Evolutionary conservation across 2,797 vertebrate genomes (phyloP).

Genomic region (Gadopsis bispinosus): DNA sequence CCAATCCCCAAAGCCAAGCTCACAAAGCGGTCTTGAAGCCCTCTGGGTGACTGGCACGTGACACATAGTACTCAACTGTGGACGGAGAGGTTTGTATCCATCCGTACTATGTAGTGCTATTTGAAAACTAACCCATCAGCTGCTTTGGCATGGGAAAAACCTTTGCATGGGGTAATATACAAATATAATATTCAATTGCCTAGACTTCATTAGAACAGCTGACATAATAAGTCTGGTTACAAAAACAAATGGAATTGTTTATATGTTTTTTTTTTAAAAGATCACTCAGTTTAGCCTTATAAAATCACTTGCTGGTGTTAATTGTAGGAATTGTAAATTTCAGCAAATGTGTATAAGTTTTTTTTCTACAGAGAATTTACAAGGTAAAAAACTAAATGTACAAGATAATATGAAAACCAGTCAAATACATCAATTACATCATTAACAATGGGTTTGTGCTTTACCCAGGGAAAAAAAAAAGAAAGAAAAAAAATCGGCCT

Average conservation of each 20-base stretch:
- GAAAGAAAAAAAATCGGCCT: conserved; percentile 63
- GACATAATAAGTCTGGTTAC: conserved; percentile 72
- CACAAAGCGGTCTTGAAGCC: conserved; percentile 44
- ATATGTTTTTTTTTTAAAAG: conserved; percentile 65
- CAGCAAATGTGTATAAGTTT: conserved; percentile 80
- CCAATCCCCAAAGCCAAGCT: conserved; percentile 66
- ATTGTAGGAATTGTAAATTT: conserved; percentile 94
- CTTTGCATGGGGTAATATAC: conserved; percentile 67
- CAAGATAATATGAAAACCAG: conserved; percentile 88
- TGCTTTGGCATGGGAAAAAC: conserved; percentile 79
- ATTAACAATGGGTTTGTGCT: conserved; percentile 97
- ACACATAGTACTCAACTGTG: conserved; percentile 55
- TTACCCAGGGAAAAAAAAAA: conserved; percentile 84
- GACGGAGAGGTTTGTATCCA: conserved; percentile 49
- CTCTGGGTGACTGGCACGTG: conserved; percentile 63
- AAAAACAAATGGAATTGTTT: conserved; percentile 70
- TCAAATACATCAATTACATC: conserved; percentile 95
- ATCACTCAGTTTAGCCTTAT: conserved; percentile 86
- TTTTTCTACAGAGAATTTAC: conserved; percentile 96
- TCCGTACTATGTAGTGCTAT: conserved; percentile 63
- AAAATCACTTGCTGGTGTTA: conserved; percentile 97
- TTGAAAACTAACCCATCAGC: conserved; percentile 71
- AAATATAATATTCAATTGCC: conserved; percentile 74
- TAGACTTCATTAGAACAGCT: conserved; percentile 69
- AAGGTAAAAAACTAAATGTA: conserved; percentile 99